phyloP scores from a whole-genome alignment of 92 coral and sea anemone species.

The Actinostola sp. region DNA sequence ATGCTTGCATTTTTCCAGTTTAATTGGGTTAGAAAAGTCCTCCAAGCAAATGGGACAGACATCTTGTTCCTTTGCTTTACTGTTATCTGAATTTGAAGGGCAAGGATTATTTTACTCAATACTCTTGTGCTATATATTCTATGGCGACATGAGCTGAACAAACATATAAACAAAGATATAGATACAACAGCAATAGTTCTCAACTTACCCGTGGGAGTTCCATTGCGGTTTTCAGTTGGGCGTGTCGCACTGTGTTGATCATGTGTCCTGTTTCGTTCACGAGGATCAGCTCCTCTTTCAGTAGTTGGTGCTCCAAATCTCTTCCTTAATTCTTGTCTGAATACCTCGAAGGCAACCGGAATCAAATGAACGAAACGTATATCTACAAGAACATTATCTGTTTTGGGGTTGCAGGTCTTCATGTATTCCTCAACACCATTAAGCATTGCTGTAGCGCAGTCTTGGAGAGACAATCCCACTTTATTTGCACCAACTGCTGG shows the following conservation, averaged over 20 bases:
- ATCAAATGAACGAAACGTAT: constrained; percentile 74
- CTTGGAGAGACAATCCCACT: constrained; percentile 44
- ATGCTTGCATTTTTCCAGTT: constrained; percentile 62
- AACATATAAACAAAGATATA: too few species aligned
- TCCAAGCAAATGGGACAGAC: constrained; percentile 70
- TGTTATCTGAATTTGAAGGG: background rate
- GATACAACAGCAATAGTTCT: too few species aligned
- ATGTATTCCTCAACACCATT: constrained; percentile 62
- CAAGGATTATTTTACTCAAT: background rate
- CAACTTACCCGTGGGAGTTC: too few species aligned
- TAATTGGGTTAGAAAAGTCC: constrained; percentile 28
- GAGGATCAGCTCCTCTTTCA: background rate
- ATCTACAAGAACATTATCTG: constrained; percentile 26
- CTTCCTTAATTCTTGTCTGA: constrained; percentile 56
- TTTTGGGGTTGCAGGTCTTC: constrained; percentile 6
- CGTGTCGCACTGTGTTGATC: background rate
- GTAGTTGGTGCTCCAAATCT: constrained; percentile 33
- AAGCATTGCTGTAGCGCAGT: constrained; percentile 75
- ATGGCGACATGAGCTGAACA: too few species aligned
- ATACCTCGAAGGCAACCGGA: constrained; percentile 50
- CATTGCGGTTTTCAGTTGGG: too few species aligned
- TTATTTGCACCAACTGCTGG: constrained; percentile 87
- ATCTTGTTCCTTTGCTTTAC: constrained; percentile 10
- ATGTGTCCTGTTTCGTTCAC: background rate
- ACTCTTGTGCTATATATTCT: too few species aligned